A percentile compares a stretch with the other conserved stretches of the same genome.
These are phyloP conservation scores for Labia minor DNA, from an alignment of 2,888 invertebrate species.

Conservation along the genomic window DNA sequence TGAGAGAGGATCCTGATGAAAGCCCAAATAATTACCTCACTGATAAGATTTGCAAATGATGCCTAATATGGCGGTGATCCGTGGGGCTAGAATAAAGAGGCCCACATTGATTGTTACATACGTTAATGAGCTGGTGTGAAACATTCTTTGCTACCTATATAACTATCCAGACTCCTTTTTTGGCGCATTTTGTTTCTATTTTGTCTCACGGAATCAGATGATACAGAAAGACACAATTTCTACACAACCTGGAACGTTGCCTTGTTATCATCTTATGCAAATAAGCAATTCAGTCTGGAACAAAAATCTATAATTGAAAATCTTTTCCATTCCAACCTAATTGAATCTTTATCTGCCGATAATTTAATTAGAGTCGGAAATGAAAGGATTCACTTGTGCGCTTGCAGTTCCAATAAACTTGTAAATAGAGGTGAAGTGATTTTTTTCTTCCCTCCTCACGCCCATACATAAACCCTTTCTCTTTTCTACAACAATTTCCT, in stretches of 20 bases:
- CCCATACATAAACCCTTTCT: too few species aligned
- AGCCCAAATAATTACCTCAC: not conserved
- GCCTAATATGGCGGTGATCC: not conserved
- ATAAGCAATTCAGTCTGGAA: not conserved
- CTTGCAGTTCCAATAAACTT: not conserved
- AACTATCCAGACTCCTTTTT: not conserved
- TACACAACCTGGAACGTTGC: not conserved
- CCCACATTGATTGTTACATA: not conserved
- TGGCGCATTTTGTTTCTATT: not conserved
- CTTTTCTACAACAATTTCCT: too few species aligned
- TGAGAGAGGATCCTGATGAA: not conserved
- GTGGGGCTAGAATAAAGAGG: not conserved
- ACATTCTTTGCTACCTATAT: too few species aligned
- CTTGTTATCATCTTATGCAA: not conserved
- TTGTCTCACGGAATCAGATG: not conserved
- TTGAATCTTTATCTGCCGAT: slow-evolving; percentile 13
- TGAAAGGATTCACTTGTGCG: not conserved
- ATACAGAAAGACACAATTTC: not conserved
- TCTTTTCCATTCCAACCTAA: slow-evolving; percentile 6
- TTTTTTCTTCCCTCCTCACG: too few species aligned
- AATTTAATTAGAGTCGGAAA: slow-evolving; percentile 7
- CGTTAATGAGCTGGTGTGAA: too few species aligned
- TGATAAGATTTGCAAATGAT: not conserved
- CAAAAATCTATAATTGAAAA: slow-evolving; percentile 13
- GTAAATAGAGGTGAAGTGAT: too few species aligned